phyloP scores from a whole-genome alignment of 2,113 vertebrate species.

The Oreotrochilus melanogaster region DNA sequence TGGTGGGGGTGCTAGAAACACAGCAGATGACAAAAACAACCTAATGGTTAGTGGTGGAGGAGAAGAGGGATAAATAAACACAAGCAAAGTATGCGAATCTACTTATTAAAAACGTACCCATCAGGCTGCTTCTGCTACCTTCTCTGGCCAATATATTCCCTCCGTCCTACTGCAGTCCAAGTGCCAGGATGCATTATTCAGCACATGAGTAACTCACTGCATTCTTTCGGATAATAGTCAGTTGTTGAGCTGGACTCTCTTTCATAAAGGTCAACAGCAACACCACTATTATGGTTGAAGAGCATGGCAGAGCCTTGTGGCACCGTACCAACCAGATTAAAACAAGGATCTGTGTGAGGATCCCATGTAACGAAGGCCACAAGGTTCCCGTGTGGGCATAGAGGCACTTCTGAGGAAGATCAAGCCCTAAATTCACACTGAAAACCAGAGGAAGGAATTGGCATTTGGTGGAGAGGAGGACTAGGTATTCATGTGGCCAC shows the following conservation, averaged over 20 bases:
- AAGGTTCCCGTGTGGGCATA: neutral
- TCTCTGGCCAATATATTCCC: neutral
- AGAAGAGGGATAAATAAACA: conserved; percentile 10
- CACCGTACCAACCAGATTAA: neutral
- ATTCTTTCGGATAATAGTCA: conserved; percentile 16
- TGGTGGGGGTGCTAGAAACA: neutral
- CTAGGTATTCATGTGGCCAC: neutral
- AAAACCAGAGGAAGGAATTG: neutral
- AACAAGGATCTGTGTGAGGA: neutral
- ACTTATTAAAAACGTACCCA: conserved; percentile 35
- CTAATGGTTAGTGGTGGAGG: neutral
- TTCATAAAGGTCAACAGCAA: conserved; percentile 15
- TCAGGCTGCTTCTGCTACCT: neutral
- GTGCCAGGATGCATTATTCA: conserved; percentile 31
- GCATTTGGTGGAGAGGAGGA: neutral
- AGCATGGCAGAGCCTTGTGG: neutral
- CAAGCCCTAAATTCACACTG: neutral
- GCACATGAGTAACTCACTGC: conserved; percentile 20
- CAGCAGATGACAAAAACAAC: neutral
- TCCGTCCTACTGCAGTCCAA: neutral
- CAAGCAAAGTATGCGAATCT: neutral
- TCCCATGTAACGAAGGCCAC: neutral
- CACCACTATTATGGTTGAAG: neutral
- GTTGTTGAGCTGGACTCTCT: neutral
- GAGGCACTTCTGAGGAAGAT: neutral